A percentile compares a stretch with the other conserved stretches of the same genome.
Evolutionary conservation across 2,888 invertebrate species (phyloP).

Genomic region (Lamellibrachia satsuma): DNA sequence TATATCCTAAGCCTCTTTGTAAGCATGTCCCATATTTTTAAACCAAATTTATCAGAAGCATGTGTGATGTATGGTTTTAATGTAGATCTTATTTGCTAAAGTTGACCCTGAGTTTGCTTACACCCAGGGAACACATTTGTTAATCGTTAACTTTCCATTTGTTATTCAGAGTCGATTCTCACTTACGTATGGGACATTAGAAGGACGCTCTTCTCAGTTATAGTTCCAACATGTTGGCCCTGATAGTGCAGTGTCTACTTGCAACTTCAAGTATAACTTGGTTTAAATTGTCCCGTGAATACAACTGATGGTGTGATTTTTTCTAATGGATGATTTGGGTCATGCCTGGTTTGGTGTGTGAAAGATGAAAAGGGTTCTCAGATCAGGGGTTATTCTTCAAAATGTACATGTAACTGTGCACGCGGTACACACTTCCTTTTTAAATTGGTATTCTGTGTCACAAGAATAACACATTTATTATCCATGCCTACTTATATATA

Average conservation of each 20-base stretch:
- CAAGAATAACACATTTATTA: no score
- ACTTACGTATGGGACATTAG: neutral
- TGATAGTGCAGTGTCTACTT: neutral
- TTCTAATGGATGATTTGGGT: neutral
- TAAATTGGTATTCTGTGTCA: no score
- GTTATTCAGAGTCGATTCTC: conserved; percentile 4
- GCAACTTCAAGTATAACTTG: neutral
- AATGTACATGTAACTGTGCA: no score
- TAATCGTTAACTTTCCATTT: neutral
- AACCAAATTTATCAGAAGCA: neutral
- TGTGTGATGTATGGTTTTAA: conserved; percentile 2
- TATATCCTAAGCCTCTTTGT: neutral
- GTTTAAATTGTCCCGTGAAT: no score
- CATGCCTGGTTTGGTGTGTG: neutral
- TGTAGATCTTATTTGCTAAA: neutral
- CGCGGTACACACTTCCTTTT: no score
- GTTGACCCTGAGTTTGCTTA: neutral
- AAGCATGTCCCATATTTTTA: neutral
- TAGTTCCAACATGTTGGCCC: neutral
- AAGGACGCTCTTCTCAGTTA: neutral
- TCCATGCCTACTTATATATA: no score
- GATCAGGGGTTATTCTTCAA: no score
- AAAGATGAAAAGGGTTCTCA: neutral
- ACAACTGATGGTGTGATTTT: no score
- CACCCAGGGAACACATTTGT: neutral